These are phyloP conservation scores for Ranitomeya variabilis DNA, from an alignment of 2,113 vertebrate genomes.

Conservation along the genomic window DNA sequence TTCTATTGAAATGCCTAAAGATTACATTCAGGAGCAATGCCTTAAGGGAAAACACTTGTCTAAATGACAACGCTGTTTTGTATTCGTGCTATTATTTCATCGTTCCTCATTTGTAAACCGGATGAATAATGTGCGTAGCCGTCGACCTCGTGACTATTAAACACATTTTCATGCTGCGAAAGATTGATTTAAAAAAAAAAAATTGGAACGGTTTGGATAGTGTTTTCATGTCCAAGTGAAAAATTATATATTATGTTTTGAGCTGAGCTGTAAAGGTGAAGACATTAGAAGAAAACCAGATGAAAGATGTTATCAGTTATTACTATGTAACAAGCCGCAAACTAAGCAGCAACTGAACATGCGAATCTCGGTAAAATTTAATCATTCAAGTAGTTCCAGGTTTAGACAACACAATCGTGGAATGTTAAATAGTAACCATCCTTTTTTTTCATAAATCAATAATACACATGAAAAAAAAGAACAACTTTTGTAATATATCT, in stretches of 20 bases:
- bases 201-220: background rate
- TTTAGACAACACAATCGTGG: no score
- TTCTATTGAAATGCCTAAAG: slow-evolving; percentile 3
- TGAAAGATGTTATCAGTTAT: no score
- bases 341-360: no score
- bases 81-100: background rate
- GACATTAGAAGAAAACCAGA: background rate
- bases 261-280: background rate
- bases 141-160: background rate
- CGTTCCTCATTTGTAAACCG: background rate
- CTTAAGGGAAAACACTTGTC: slow-evolving; percentile 15
- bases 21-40: background rate
- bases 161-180: background rate
- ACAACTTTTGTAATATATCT: no score
- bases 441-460: no score
- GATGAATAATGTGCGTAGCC: background rate
- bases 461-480: no score
- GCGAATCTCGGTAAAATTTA: no score
- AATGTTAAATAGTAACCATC: no score
- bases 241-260: background rate
- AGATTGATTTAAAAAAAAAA: background rate
- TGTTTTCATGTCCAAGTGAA: background rate
- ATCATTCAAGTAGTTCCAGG: no score
- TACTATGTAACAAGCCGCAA: no score
- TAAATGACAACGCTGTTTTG: background rate